Evolutionary conservation across 2,888 invertebrate species (phyloP).

Genomic region (Glyphotaelius pellucidus): DNA sequence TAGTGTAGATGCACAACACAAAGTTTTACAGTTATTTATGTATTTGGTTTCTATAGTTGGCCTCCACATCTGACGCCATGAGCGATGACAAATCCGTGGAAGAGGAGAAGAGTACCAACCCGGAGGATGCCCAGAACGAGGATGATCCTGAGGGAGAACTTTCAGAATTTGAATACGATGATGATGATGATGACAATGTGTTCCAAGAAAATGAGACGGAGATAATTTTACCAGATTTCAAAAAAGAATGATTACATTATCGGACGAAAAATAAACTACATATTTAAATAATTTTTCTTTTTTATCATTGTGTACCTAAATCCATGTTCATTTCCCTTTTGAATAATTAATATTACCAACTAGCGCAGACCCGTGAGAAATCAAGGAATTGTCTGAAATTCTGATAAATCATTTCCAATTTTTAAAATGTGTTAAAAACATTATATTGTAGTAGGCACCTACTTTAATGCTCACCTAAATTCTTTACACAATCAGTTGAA

Average conservation of each 20-base stretch:
- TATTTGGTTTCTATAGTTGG: background rate
- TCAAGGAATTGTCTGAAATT: no score
- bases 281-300: no score
- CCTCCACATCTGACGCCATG: slow-evolving; percentile 1
- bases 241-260: background rate
- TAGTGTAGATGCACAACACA: background rate
- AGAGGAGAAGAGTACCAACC: slow-evolving; percentile 21
- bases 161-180: slow-evolving; percentile 49
- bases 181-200: slow-evolving; percentile 49
- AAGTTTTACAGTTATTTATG: background rate
- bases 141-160: slow-evolving; percentile 33
- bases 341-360: no score
- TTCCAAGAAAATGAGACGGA: slow-evolving; percentile 49
- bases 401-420: no score
- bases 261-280: background rate
- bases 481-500: no score
- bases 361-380: no score
- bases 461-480: no score
- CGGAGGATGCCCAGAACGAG: slow-evolving; percentile 6
- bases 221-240: slow-evolving; percentile 8
- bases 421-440: no score
- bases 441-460: no score
- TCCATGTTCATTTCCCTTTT: no score
- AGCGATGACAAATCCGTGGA: background rate
- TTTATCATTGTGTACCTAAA: background rate